Evolutionary conservation across 2,113 vertebrate genomes (phyloP).

Genomic region (Xyliphius kryptos): DNA sequence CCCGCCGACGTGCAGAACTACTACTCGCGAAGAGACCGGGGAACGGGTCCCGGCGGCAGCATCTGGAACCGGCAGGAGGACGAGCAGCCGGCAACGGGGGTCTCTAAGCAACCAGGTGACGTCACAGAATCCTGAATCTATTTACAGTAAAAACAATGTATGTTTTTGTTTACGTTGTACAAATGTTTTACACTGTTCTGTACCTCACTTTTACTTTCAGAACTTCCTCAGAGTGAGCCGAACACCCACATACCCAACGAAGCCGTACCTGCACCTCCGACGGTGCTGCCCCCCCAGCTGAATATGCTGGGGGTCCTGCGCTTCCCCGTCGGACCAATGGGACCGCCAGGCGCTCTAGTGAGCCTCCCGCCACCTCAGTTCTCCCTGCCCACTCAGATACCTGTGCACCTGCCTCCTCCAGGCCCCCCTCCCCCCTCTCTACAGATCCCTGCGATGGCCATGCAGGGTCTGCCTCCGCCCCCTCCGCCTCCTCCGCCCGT

Average conservation of each 20-base stretch:
- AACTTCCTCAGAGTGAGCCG: slow-evolving; percentile 74
- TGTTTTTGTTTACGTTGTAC: too few relatives aligned
- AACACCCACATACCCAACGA: slow-evolving; percentile 71
- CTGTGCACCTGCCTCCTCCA: slow-evolving; percentile 85
- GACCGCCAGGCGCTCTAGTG: slow-evolving; percentile 69
- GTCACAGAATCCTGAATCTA: too few relatives aligned
- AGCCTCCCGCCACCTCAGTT: slow-evolving; percentile 76
- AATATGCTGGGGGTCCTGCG: slow-evolving; percentile 58
- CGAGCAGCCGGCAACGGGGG: slow-evolving; percentile 61
- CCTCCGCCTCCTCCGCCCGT: slow-evolving; percentile 91
- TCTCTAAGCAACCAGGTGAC: slow-evolving; percentile 34
- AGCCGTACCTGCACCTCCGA: slow-evolving; percentile 71
- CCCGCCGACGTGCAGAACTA: slow-evolving; percentile 97
- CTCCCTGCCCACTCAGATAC: slow-evolving; percentile 73
- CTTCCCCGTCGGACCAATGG: slow-evolving; percentile 63
- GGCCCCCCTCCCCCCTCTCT: slow-evolving; percentile 63
- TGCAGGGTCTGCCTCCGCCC: slow-evolving; percentile 87
- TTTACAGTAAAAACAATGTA: too few relatives aligned
- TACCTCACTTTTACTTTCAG: too few relatives aligned
- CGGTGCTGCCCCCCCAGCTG: slow-evolving; percentile 72
- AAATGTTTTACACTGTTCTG: too few relatives aligned
- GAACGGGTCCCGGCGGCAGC: slow-evolving; percentile 50
- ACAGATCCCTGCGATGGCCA: slow-evolving; percentile 74
- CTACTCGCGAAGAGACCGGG: slow-evolving; percentile 85
- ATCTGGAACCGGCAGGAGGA: slow-evolving; percentile 82